Base-by-base conservation (phyloP, 2,113 vertebrate species). In the Synchiropus splendidus region DNA sequence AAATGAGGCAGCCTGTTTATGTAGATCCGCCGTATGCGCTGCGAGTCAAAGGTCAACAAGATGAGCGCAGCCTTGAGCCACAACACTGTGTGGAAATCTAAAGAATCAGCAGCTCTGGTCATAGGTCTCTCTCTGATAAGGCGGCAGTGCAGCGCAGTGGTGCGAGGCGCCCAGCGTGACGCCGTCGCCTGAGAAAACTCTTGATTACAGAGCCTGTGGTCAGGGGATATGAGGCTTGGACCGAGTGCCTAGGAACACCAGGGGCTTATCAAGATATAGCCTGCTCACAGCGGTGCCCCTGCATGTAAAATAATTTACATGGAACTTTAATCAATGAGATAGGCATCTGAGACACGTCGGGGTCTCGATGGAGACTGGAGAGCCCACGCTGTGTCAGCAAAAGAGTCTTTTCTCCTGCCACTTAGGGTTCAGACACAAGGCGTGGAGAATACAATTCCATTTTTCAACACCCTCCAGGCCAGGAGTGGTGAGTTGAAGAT, bases 271-370 rank as follows among this genome's bases (percentile, higher is more conserved):
- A 46, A 54, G 59, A 13, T 30, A 14, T 30, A 68, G 64, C 69
- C 60, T 64, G 62, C 67, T 68, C 64, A 59, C 64, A 61, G 68
- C 67, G 43, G 68, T 30, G 50, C 44, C 51, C 27, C 57, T 55
- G 54, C 61, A 67, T 72, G 74, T 75, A 74, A 70, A 76, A 66
- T 64, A 57, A 70, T 73, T 61, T 67, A 63, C 58, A 62, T 64
- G 54, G 33, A 48, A 42, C 51, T 69, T 70, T 61, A 67, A 67
- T 72, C 64, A 61, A 60, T 18, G 38, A 59, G 67, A 52, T 69
- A 67, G 54, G 64, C 62, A 67, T 56, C 54, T 40, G 55, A 72
- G 51, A 43, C 54, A 56, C 11, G 45, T 66, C 60, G 51, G 31
- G 33, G 37, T 52, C 45, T 61, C 50, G 16, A 41, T 43, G 67